A percentile compares a stretch with the other conserved stretches of the same genome.
These are phyloP conservation scores for Tetrax tetrax DNA, from an alignment of 2,113 vertebrate genomes.

Conservation along the genomic window DNA sequence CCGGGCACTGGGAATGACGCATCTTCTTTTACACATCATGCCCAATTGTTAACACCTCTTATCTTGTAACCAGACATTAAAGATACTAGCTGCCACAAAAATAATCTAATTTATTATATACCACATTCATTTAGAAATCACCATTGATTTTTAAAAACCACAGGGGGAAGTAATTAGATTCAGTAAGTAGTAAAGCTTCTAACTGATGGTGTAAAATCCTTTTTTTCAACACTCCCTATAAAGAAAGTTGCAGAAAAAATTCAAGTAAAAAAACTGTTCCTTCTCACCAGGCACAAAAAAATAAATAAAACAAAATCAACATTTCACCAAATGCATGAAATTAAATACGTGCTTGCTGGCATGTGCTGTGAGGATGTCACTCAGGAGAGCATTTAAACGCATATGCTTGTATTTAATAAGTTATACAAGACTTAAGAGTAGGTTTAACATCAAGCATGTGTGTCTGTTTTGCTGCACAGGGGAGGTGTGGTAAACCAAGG, in stretches of 20 bases:
- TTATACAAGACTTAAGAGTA: neutral
- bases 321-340: conserved; percentile 9
- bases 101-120: neutral
- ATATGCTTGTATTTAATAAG: conserved; percentile 19
- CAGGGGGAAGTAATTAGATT: neutral
- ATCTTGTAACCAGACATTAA: neutral
- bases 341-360: conserved; percentile 15
- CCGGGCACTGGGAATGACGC: neutral
- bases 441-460: neutral
- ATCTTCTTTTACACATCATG: neutral
- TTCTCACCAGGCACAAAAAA: conserved; percentile 24
- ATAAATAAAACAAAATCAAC: conserved; percentile 30
- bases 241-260: neutral
- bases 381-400: neutral
- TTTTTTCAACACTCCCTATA: neutral
- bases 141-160: neutral
- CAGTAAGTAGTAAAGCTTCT: conserved; percentile 2
- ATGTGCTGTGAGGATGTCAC: conserved; percentile 28
- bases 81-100: neutral
- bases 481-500: neutral
- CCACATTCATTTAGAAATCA: neutral
- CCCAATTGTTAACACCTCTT: neutral
- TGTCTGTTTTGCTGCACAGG: neutral
- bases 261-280: neutral
- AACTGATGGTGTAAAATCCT: neutral